These are phyloP conservation scores for Microctenopoma lineatum DNA, from an alignment of 2,797 vertebrate species.

Conservation along the genomic window DNA sequence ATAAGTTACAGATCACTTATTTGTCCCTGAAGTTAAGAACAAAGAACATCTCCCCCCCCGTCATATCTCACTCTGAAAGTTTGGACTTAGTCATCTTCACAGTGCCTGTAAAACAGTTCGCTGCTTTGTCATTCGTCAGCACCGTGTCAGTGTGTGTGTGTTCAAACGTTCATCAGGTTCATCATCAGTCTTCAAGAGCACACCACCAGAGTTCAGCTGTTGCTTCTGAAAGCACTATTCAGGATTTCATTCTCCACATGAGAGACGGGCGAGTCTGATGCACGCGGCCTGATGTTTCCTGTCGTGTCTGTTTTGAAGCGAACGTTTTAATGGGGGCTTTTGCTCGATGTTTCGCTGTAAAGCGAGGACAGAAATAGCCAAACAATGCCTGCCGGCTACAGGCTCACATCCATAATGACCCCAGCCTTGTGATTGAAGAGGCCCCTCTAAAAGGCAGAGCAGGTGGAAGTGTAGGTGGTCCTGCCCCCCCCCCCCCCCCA, in stretches of 20 bases:
- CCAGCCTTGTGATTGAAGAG: slow-evolving; percentile 78
- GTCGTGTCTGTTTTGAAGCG: slow-evolving; percentile 57
- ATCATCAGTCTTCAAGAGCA: neutral
- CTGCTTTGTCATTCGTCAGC: slow-evolving; percentile 75
- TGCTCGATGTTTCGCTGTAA: slow-evolving; percentile 61
- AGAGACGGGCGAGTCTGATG: slow-evolving; percentile 17
- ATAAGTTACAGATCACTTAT: too few relatives aligned
- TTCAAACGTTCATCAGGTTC: slow-evolving; percentile 7
- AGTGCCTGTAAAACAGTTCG: slow-evolving; percentile 74
- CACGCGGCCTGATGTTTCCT: slow-evolving; percentile 47
- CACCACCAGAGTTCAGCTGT: neutral
- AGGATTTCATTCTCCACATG: slow-evolving; percentile 15
- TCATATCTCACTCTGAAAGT: slow-evolving; percentile 75
- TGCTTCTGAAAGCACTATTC: neutral
- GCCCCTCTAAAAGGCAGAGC: slow-evolving; percentile 76
- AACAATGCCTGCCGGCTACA: slow-evolving; percentile 74
- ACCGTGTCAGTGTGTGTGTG: slow-evolving; percentile 51
- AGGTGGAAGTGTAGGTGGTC: slow-evolving; percentile 83
- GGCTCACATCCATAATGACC: slow-evolving; percentile 78
- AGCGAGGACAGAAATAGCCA: slow-evolving; percentile 80
- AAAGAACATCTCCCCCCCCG: slow-evolving; percentile 52
- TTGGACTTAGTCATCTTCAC: slow-evolving; percentile 78
- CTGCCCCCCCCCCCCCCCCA: slow-evolving; percentile 57
- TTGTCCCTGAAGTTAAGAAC: slow-evolving; percentile 51
- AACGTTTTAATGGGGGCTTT: slow-evolving; percentile 68